Evolutionary conservation across 2,113 vertebrate species (phyloP).

Genomic region (Bambusicola thoracicus): DNA sequence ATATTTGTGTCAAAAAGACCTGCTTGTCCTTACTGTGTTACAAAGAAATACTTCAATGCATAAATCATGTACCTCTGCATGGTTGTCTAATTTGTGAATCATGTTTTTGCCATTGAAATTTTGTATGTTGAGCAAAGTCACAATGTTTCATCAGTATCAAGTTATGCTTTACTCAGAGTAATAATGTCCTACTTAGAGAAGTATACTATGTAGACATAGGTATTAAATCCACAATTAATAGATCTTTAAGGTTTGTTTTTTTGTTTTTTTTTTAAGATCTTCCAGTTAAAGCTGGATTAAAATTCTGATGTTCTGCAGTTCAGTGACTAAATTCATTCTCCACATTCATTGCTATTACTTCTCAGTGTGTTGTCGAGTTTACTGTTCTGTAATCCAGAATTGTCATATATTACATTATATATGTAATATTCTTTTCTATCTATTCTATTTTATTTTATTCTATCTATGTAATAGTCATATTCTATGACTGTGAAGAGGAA

Average conservation of each 20-base stretch:
- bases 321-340: conserved; percentile 26
- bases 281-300: conserved; percentile 39
- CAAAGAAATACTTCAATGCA: conserved; percentile 26
- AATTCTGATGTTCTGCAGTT: conserved; percentile 14
- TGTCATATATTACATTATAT: neutral
- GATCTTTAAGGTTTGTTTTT: conserved; percentile 46
- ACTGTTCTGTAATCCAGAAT: conserved; percentile 1
- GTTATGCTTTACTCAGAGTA: conserved; percentile 2
- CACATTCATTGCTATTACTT: conserved; percentile 19
- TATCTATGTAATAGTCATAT: too few relatives aligned
- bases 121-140: conserved; percentile 5
- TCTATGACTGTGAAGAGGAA: too few relatives aligned
- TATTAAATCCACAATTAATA: conserved; percentile 56
- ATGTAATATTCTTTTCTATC: too few relatives aligned
- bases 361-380: neutral
- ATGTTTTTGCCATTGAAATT: conserved; percentile 40
- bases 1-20: conserved; percentile 39
- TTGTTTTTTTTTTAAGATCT: conserved; percentile 6
- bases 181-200: conserved; percentile 41
- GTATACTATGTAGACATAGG: neutral
- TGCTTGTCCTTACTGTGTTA: neutral
- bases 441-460: too few relatives aligned
- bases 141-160: neutral
- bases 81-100: conserved; percentile 18
- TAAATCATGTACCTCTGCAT: conserved; percentile 30